Base-by-base conservation (phyloP, 2,797 vertebrate species). In the Psittacula echo region DNA sequence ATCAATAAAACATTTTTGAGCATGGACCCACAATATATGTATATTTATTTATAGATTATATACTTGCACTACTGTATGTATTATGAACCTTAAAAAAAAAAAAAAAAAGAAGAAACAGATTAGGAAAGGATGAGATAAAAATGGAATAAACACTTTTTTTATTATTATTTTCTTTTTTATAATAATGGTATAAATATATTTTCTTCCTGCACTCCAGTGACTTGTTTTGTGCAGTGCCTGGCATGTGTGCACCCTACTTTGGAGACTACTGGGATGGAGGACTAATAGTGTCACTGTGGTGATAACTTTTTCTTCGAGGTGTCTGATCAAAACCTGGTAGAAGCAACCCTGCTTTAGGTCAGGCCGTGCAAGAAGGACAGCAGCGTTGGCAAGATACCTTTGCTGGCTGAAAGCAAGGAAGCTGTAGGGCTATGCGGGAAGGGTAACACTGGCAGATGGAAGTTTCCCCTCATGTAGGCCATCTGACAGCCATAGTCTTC, bases 221-320 rank as follows among this genome's bases (percentile, higher is more conserved):
- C 29, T 44, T 41, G 50, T 48, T 19, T 41, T n/a, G 22, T 4
- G 1, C 48, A 45, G 2, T 56, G 13, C 29, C 9, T 37, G 34
- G 17, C 1, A 1, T 26, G 14, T 26, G 29, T 2, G 0, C 16
- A 34, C 11, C 11, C 44, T 15, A 4, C 29, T 78, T 87, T n/a
- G 34, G 39, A 78, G 29, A 29, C 9, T 23, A 7, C 15, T 45
- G 34, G 23, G 30, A 20, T 74, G 47, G 42, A 77, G 44, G 6
- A n/a, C 15, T 45, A 10, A 39, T 58, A 5, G 30, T 48, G 11
- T 71, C 65, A 15, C 20, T 26, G 21, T 20, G 11, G 29, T 18
- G 26, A 4, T 74, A 51, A 20, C 15, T 30, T 56, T 53, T 58
- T 56, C 5, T 1, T 22, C 42, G 18, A 42, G 30, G 27, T 73